phyloP scores from a whole-genome alignment of 1,140 invertebrate species.

The Limonius californicus region DNA sequence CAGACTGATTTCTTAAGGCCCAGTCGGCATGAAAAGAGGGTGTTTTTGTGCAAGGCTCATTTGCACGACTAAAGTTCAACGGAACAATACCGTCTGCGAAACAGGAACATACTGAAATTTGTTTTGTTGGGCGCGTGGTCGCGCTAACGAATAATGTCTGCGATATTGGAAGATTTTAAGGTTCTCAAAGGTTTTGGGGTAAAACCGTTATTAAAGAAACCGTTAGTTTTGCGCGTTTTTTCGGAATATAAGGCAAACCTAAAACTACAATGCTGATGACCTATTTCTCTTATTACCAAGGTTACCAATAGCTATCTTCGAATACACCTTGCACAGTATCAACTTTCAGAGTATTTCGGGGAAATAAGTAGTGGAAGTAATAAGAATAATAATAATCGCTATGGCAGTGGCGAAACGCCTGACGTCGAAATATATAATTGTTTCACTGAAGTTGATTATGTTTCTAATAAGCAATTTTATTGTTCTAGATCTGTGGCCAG shows the following conservation, averaged over 20 bases:
- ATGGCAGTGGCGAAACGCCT: too few species aligned
- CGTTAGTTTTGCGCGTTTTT: conserved; percentile 4
- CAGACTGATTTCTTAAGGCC: conserved; percentile 8
- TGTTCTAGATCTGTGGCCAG: neutral
- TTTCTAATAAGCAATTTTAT: neutral
- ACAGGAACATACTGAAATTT: conserved; percentile 11
- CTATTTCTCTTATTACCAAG: too few species aligned
- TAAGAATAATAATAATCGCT: too few species aligned
- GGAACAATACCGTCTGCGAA: conserved; percentile 7
- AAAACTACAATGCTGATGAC: too few species aligned
- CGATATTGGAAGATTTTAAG: neutral
- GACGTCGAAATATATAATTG: too few species aligned
- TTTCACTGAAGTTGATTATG: neutral
- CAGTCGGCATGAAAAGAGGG: neutral
- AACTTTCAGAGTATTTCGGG: too few species aligned
- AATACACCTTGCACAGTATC: too few species aligned
- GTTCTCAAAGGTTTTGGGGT: neutral
- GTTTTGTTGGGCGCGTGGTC: neutral
- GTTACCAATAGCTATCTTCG: too few species aligned
- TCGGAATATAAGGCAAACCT: too few species aligned
- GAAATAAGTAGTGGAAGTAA: too few species aligned
- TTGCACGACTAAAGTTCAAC: conserved; percentile 5
- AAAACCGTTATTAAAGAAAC: neutral
- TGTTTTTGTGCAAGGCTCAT: conserved; percentile 10
- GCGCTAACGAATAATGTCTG: neutral